Evolutionary conservation across 2,888 invertebrate genomes (phyloP).

Genomic region (Melinaea menophilus): DNA sequence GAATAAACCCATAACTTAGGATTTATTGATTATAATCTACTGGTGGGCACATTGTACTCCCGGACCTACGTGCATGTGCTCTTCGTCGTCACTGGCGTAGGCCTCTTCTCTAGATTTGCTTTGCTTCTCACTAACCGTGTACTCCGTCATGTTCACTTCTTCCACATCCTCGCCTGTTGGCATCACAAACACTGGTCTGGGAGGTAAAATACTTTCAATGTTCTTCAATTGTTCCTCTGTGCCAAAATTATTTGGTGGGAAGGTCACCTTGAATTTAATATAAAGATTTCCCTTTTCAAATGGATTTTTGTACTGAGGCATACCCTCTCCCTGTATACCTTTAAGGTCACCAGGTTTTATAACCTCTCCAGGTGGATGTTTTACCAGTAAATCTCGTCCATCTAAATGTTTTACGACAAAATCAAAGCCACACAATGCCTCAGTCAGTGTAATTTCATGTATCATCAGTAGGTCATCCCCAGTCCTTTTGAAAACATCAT

Average conservation of each 20-base stretch:
- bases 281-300: slow-evolving; percentile 92
- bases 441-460: slow-evolving; percentile 87
- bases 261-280: slow-evolving; percentile 90
- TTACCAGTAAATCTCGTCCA: slow-evolving; percentile 88
- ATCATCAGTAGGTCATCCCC: slow-evolving; percentile 86
- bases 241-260: slow-evolving; percentile 90
- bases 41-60: slow-evolving; percentile 90
- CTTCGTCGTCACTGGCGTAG: slow-evolving; percentile 83
- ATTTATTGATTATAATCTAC: slow-evolving; percentile 69
- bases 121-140: slow-evolving; percentile 78
- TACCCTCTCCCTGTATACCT: slow-evolving; percentile 90
- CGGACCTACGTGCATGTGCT: slow-evolving; percentile 75
- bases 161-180: slow-evolving; percentile 90
- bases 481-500: slow-evolving; percentile 87
- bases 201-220: slow-evolving; percentile 86
- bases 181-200: slow-evolving; percentile 82
- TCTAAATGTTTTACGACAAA: slow-evolving; percentile 93
- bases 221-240: slow-evolving; percentile 80
- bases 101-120: slow-evolving; percentile 80
- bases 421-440: slow-evolving; percentile 93
- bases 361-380: slow-evolving; percentile 87
- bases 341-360: slow-evolving; percentile 89
- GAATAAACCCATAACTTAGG: slow-evolving; percentile 50
- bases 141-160: slow-evolving; percentile 89
- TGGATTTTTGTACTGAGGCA: slow-evolving; percentile 91